Evolutionary conservation across 2,797 vertebrate species (phyloP).

Genomic region (Lepilemur ruficaudatus): DNA sequence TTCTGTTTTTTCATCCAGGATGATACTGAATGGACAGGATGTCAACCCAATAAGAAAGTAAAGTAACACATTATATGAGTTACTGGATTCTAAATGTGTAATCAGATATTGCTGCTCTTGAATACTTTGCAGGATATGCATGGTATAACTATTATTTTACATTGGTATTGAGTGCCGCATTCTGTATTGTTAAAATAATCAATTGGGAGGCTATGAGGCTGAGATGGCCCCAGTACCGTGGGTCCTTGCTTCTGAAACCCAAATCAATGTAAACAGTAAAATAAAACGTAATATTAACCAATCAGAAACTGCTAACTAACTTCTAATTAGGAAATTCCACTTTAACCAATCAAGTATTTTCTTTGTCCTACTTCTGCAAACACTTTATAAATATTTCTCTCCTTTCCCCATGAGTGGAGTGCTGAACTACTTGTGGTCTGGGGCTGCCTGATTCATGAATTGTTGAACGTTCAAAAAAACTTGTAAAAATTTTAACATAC

Average conservation of each 20-base stretch:
- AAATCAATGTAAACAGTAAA: not conserved
- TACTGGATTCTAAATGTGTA: not conserved
- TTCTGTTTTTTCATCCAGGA: not conserved
- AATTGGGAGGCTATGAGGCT: not conserved
- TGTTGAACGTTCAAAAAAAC: not conserved
- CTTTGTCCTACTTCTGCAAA: not conserved
- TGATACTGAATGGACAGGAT: not conserved
- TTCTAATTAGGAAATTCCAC: not conserved
- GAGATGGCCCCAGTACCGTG: not conserved
- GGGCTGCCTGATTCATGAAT: not conserved
- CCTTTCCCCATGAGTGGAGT: not conserved
- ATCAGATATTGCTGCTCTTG: not conserved
- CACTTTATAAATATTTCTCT: not conserved
- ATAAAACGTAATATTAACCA: not conserved
- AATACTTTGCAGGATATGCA: not conserved
- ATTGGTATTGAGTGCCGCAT: not conserved
- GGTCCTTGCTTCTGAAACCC: not conserved
- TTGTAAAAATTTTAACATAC: not conserved
- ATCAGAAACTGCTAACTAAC: not conserved
- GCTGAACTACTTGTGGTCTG: not conserved
- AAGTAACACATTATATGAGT: not conserved
- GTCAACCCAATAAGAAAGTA: not conserved
- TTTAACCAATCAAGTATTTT: not conserved
- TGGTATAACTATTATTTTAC: not conserved
- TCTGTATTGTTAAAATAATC: not conserved